Evolutionary conservation across 1,140 invertebrate genomes (phyloP), one percentile per base, ranked within the genome.

Genomic region (Drosophila bocki): DNA sequence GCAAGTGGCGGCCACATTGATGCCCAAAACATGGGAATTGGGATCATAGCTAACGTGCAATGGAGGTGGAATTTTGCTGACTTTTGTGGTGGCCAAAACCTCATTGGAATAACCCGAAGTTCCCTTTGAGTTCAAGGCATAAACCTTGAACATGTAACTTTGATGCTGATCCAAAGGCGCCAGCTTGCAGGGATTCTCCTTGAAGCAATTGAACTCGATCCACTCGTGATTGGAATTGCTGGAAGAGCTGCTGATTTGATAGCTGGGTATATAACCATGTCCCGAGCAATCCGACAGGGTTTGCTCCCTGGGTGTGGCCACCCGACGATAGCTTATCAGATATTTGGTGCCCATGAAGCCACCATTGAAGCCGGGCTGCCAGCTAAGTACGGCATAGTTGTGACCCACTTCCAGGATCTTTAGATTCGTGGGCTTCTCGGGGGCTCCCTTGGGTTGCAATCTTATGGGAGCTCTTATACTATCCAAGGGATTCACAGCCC

Each of bases 301-400:
- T 63, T 95, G 95, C 70, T 95, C 94, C 4, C 94, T 91, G 5
- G 94, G 93, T 9, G 92, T 92, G 2, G 94, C 92, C 3, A 96
- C 94, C 17, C 96, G 94, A 37, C 95, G 94, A 91, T 96, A 97
- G 8, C 95, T 95, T 3, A 98, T 96, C 76, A 97, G 95, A 91
- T 96, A 98, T 81, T 97, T 97, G 0, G 97, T 98, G 71, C 95
- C 96, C 4, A 94, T 94, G 22, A 97, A 91, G 0, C 97, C 97
- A 0, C 98, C 98, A 92, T 98, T 97, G 86, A 98, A 99, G 0
- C 97, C 97, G 1, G 96, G 95, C 58, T 96, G 95, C 97, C 97
- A 98, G 19, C 94, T 94, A 0, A 98, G 90, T 0, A 96, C 95
- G 0, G 98, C 96, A 81, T 95, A 96, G 13, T 96, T 96, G 11